Evolutionary conservation across 2,113 vertebrate genomes (phyloP), one percentile per base, ranked within the genome.

Genomic region (Asarcornis scutulata): DNA sequence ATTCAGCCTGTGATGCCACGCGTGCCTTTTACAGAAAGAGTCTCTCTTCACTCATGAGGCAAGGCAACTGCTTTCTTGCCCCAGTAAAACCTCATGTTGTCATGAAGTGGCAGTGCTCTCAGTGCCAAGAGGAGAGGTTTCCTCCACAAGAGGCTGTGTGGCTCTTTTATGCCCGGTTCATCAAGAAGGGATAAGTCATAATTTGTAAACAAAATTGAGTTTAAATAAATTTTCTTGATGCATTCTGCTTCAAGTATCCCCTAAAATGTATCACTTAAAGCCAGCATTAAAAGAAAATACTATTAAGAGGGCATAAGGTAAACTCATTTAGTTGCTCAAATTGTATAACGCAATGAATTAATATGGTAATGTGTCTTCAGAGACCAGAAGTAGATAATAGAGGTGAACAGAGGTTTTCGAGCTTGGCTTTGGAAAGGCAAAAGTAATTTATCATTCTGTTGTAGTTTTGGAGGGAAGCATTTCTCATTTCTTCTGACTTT

Each of bases 331-430:
- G 96, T 93, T 97, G 97, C 95, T 98, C 92, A 97, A 97, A 98
- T 97, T 97, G 97, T 96, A 95, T 97, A 98, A 98, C 26, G 38
- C 97, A 97, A 98, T 97, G 96, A 98, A 98, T 98, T 97, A 98
- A 98, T 98, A 98, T 98, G 97, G 97, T 98, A 98, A 98, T 97
- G 96, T 17, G 97, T 96, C 98, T 98, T 98, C 96, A 96, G 98
- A 98, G 98, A 98, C 97, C 96, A 97, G 93, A 88, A 97, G 92
- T 88, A 98, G 98, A 98, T 98, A 98, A 98, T 97, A 97, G 98
- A 98, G 98, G 98, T 98, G 98, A 98, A 97, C 97, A 98, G 97
- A 97, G 97, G 97, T 97, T 97, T 97, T 91, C 52, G 46, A 96
- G 95, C 89, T 97, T 95, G 95, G 96, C 96, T 98, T 98, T 50